Conservation (phyloP, 2,113 vertebrate species). For the Chitala chitala region DNA sequence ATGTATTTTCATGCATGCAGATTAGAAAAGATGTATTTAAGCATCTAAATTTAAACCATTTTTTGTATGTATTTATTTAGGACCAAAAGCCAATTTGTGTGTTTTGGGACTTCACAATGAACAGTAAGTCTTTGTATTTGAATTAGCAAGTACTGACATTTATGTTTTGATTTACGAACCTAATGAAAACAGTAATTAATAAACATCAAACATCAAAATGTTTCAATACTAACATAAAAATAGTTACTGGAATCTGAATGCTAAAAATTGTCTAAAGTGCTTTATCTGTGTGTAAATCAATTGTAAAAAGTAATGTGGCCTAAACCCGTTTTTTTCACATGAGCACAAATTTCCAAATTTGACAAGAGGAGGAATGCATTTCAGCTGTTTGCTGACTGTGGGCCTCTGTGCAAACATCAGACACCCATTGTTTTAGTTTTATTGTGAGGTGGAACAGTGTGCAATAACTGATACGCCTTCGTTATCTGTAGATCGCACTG, state of each 20-base stretch:
- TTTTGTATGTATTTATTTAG: slow-evolving; percentile 54
- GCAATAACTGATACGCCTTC: slow-evolving; percentile 1
- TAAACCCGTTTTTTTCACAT: no score
- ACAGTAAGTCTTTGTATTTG: slow-evolving; percentile 62
- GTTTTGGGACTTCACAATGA: slow-evolving; percentile 87
- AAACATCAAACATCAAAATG: no score
- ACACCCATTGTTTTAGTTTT: not conserved
- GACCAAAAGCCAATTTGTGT: slow-evolving; percentile 66
- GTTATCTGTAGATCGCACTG: slow-evolving; percentile 63
- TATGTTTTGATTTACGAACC: no score
- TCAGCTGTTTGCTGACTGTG: slow-evolving; percentile 6
- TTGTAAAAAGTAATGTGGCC: no score
- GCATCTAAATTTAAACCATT: not conserved
- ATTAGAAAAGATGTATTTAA: no score
- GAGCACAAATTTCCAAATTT: no score
- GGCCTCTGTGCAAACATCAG: slow-evolving; percentile 6
- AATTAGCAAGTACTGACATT: not conserved
- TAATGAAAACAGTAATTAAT: no score
- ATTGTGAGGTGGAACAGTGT: not conserved
- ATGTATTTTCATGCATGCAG: no score
- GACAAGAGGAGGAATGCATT: not conserved
- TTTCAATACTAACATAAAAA: not conserved
- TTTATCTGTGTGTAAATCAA: no score
- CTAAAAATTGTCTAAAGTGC: not conserved
- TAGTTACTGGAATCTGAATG: no score